Evolutionary conservation across 2,113 vertebrate genomes (phyloP).

Genomic region (Saguinus imperator): DNA sequence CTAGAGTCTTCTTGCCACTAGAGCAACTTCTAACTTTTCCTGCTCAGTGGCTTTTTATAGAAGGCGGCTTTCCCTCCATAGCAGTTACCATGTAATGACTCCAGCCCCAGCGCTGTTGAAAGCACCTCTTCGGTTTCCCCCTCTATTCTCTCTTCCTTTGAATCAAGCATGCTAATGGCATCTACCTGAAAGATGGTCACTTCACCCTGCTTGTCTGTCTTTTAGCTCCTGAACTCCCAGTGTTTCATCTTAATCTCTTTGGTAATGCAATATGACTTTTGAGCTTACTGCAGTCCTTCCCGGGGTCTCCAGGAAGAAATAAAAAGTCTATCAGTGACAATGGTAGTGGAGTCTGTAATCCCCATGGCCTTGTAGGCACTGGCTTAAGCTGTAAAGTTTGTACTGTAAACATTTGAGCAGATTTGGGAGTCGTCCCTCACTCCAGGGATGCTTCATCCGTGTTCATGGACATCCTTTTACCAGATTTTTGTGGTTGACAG

Average conservation of each 20-base stretch:
- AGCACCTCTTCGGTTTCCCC: slow-evolving; percentile 28
- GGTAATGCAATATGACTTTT: slow-evolving; percentile 56
- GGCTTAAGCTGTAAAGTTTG: neutral
- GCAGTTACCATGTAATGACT: neutral
- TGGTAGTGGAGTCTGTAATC: neutral
- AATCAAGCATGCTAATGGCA: slow-evolving; percentile 38
- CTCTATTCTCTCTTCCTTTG: slow-evolving; percentile 50
- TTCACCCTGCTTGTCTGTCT: slow-evolving; percentile 22
- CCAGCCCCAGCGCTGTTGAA: neutral
- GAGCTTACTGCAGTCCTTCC: neutral
- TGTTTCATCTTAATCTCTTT: slow-evolving; percentile 58
- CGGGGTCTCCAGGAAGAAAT: neutral
- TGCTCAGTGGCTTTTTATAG: neutral
- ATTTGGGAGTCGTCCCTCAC: neutral
- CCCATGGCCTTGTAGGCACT: neutral
- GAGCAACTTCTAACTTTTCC: neutral
- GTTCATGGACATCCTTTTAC: neutral
- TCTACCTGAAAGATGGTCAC: slow-evolving; percentile 68
- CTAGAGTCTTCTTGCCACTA: neutral
- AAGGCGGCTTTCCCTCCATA: neutral
- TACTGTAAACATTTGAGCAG: neutral
- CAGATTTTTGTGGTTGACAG: neutral
- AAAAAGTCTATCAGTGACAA: neutral
- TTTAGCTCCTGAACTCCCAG: slow-evolving; percentile 21
- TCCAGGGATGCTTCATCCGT: neutral